These are phyloP conservation scores for Protophormia terraenovae DNA, from an alignment of 2,888 invertebrate species.

Conservation along the genomic window DNA sequence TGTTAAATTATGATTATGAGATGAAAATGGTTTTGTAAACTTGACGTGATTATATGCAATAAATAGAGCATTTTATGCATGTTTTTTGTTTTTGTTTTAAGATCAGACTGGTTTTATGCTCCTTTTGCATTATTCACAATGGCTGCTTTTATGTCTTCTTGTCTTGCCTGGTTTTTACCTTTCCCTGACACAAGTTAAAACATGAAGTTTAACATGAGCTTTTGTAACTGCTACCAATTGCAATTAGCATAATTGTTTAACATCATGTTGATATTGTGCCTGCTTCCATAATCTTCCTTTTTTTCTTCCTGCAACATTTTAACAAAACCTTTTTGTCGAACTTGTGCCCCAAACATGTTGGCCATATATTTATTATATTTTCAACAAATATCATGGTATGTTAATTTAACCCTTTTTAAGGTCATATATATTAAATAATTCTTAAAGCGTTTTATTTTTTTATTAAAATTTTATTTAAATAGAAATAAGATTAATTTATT, in stretches of 20 bases:
- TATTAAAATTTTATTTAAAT: no score
- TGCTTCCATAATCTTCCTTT: neutral
- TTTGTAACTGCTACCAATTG: conserved; percentile 61
- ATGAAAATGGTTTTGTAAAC: conserved; percentile 68
- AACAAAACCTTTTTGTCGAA: conserved; percentile 1
- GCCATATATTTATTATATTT: conserved; percentile 8
- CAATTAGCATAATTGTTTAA: conserved; percentile 79
- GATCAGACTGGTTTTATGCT: conserved; percentile 37
- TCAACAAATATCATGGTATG: neutral
- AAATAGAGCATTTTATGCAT: conserved; percentile 69
- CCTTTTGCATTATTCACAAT: conserved; percentile 9
- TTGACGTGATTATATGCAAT: conserved; percentile 80
- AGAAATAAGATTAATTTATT: no score
- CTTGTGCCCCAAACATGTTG: conserved; percentile 18
- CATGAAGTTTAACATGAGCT: conserved; percentile 54
- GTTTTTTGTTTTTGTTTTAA: conserved; percentile 38
- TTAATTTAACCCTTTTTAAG: neutral
- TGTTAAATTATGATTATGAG: conserved; percentile 55
- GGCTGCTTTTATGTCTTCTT: conserved; percentile 19
- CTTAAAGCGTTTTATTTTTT: neutral
- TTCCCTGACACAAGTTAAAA: conserved; percentile 34
- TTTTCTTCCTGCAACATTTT: neutral
- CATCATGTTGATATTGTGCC: conserved; percentile 75
- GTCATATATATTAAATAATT: neutral
- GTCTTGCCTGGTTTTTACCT: conserved; percentile 26